Base-by-base conservation (phyloP, 2,888 invertebrate genomes). In the Operophtera brumata region DNA sequence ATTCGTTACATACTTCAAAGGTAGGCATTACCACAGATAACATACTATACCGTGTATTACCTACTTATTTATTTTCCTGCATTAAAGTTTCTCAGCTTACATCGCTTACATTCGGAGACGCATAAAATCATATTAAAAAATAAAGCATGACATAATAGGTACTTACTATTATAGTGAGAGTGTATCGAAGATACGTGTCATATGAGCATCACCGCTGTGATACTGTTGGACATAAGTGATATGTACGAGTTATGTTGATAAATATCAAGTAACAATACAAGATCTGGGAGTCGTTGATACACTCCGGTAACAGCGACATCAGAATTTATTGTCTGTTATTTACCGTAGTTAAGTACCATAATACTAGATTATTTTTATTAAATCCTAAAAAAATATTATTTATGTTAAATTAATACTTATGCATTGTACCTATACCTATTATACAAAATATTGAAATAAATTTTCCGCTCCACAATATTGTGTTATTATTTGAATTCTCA, bases 401-500 rank as follows among this genome's bases (percentile, higher is more conserved):
- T 0, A 30, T 30, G 8, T 30, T 20, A 30, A 30, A 5, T 30
- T 6, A 1, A 28, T 28, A 8, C 30, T 30, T 30, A 30, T 9
- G 30, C 9, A 9, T 1, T 30, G 30, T 30, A 6, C 30, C 4
- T 34, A 34, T 30, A 28, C 11, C 30, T 28, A 32, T 13, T 32
- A 11, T 41, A 51, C 32, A 52, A 48, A 35, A 41, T 52, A 43
- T 30, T 43, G 10, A 47, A 42, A 12, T 43, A n/a, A 39, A 28
- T 50, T 37, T 42, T 37, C 41, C 47, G 40, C 44, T 47, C 47
- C 47, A 41, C 41, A 51, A 20, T 41, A 35, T 13, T 42, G 54
- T 49, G 42, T 46, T 55, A 46, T 47, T 41, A 51, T 32, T 54
- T 41, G 25, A 52, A 49, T 59, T 52, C 40, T 46, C 51, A 48